Evolutionary conservation across 2,797 vertebrate species (phyloP), one percentile per base, ranked within the genome.

Genomic region (Gastrophryne carolinensis): DNA sequence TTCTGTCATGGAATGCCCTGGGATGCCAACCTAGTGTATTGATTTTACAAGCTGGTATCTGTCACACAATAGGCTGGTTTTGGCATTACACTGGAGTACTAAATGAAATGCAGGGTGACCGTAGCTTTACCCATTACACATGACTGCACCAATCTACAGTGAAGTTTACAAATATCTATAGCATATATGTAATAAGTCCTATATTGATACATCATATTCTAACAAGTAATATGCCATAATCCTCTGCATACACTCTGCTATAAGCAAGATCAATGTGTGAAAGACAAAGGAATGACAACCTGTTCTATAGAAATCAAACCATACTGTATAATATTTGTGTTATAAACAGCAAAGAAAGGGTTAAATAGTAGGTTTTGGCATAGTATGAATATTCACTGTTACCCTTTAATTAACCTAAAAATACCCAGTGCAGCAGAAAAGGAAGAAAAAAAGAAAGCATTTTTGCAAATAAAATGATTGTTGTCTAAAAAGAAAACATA

Each of bases 321-420:
- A n/a, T 44, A 17, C n/a, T 19, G 4, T 19, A 19, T 17, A 17
- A 19, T 3, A 10, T 19, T 19, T 19, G 10, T 9, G 21, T 2
- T 21, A n/a, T 47, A 47, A 21, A 47, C 44, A n/a, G 27, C 37
- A 35, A 19, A 29, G 15, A 49, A 47, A 73, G 4, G 50, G 61
- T 24, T 57, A 65, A 74, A 58, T 34, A n/a, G 37, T 39, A 71
- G 17, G 54, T 12, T 58, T 47, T 41, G 15, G 50, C 19, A 11
- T 86, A 95, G 93, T 86, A 88, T 87, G 83, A 81, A 85, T 87
- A 85, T 88, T 87, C 84, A 75, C 68, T 89, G 94, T 96, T 97
- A 97, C 94, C 96, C 96, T 91, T 92, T 89, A 90, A 91, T 90
- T 91, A 89, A 92, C 90, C 92, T 92, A 93, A 71, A 93, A 86